Evolutionary conservation across 2,113 vertebrate species (phyloP).

Genomic region (Syngnathus typhle): DNA sequence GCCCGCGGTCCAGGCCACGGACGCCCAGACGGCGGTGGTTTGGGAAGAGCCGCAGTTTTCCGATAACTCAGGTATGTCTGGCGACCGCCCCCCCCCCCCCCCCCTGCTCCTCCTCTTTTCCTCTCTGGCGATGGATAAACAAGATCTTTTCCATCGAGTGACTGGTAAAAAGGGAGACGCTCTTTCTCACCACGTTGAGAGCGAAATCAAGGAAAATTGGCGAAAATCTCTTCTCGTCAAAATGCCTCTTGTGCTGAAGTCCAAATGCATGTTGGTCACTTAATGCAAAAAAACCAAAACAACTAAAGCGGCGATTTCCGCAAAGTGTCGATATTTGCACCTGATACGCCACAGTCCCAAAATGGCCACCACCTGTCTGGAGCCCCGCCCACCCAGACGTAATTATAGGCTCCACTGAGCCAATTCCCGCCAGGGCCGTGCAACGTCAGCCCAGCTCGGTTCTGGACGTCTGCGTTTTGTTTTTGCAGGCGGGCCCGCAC

Average conservation of each 20-base stretch:
- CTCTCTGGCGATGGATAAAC: conserved; percentile 42
- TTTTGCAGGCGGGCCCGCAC: conserved; percentile 68
- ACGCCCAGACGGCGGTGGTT: conserved; percentile 62
- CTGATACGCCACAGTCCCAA: neutral
- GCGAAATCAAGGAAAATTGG: no score
- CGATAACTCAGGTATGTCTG: conserved; percentile 89
- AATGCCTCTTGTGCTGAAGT: no score
- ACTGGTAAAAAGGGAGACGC: conserved; percentile 46
- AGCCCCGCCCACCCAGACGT: conserved; percentile 14
- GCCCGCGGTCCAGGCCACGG: conserved; percentile 73
- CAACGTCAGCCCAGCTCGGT: conserved; percentile 50
- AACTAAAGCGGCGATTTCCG: no score
- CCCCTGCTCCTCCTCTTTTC: conserved; percentile 11
- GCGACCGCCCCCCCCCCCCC: conserved; percentile 21
- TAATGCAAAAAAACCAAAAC: no score
- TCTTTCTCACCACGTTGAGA: no score
- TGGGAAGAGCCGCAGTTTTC: conserved; percentile 98
- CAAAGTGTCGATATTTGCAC: neutral
- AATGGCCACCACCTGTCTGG: conserved; percentile 2
- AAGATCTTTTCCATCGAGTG: conserved; percentile 46
- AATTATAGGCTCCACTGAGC: conserved; percentile 59
- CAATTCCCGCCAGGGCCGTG: conserved; percentile 34
- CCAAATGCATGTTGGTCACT: no score
- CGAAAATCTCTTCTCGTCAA: no score
- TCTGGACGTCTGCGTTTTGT: conserved; percentile 63